phyloP scores from a whole-genome alignment of 2,797 vertebrate species.

The Manis pentadactyla region DNA sequence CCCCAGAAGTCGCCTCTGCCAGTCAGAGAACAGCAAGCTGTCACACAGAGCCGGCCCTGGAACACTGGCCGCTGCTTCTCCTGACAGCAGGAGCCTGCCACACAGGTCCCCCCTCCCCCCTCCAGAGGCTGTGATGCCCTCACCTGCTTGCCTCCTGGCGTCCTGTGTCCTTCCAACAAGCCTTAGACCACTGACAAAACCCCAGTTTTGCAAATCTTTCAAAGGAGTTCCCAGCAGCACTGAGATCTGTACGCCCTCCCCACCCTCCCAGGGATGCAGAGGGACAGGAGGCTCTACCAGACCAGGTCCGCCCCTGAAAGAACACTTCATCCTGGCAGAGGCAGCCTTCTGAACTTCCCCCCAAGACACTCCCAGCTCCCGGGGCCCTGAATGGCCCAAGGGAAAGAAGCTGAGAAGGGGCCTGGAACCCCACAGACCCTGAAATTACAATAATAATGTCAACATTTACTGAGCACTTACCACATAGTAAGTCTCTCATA shows the following conservation, averaged over 20 bases:
- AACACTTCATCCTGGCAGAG: neutral
- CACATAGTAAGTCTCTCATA: neutral
- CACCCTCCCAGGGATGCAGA: neutral
- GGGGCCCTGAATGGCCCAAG: neutral
- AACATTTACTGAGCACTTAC: neutral
- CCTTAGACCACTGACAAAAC: neutral
- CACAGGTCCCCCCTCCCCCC: neutral
- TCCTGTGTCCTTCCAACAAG: neutral
- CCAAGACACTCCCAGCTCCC: neutral
- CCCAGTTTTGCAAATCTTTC: constrained; percentile 15
- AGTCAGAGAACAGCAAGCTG: constrained; percentile 16
- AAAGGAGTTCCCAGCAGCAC: constrained; percentile 28
- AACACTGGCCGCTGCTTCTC: neutral
- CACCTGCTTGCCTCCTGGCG: neutral
- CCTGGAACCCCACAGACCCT: neutral
- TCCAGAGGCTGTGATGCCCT: neutral
- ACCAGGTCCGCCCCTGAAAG: constrained; percentile 41
- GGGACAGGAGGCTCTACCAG: neutral
- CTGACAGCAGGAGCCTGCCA: neutral
- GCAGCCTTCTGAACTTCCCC: neutral
- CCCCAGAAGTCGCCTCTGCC: constrained; percentile 43
- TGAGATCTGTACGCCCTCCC: neutral
- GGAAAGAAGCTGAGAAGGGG: neutral
- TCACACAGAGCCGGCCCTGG: neutral
- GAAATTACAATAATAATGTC: neutral